phyloP scores from a whole-genome alignment of 2,113 vertebrate genomes.

The Meles meles region DNA sequence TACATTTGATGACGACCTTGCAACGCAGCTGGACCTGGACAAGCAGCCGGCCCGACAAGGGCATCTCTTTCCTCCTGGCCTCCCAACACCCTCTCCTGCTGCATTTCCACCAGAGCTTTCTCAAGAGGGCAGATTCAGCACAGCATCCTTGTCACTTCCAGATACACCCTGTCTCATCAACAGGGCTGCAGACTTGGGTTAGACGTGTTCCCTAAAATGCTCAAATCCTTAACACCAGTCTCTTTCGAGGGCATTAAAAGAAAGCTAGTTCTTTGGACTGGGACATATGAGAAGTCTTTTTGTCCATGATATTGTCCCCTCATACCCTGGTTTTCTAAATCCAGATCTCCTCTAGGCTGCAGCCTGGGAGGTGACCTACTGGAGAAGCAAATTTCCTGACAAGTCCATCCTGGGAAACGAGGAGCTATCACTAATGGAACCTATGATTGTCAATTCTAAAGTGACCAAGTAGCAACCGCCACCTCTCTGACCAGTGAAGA shows the following conservation, averaged over 20 bases:
- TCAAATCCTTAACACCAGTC: neutral
- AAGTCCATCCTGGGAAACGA: neutral
- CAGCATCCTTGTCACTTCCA: neutral
- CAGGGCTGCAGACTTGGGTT: neutral
- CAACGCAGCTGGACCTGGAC: fast-evolving
- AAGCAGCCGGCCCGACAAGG: fast-evolving
- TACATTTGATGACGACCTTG: neutral
- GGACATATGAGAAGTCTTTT: neutral
- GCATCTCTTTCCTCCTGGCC: neutral
- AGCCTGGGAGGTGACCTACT: neutral
- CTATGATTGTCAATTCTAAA: neutral
- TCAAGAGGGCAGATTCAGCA: neutral
- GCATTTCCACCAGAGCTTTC: neutral
- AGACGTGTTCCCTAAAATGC: fast-evolving
- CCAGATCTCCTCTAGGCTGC: no score
- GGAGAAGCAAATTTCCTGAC: neutral
- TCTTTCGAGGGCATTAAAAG: neutral
- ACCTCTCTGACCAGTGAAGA: neutral
- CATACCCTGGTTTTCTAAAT: fast-evolving
- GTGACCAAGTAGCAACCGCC: neutral
- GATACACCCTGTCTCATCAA: fast-evolving
- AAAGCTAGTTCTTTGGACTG: neutral
- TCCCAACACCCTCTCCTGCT: neutral
- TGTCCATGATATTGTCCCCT: fast-evolving
- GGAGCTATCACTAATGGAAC: neutral